These are phyloP conservation scores for Boulengeromyrus knoepffleri DNA, from an alignment of 2,113 vertebrate genomes.

Conservation along the genomic window DNA sequence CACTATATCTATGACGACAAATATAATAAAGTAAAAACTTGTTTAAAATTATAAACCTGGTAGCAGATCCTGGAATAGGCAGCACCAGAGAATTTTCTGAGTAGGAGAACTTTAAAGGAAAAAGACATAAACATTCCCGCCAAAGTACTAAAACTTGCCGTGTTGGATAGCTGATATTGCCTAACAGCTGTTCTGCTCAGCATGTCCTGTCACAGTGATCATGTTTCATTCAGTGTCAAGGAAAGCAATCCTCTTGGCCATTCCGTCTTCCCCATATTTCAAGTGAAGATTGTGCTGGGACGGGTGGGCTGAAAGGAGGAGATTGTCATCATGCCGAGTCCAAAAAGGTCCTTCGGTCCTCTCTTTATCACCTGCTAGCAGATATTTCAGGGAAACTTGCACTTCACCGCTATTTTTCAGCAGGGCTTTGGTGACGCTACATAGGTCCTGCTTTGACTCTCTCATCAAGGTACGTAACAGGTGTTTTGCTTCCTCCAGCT, in stretches of 20 bases:
- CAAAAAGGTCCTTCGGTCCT: slow-evolving; percentile 31
- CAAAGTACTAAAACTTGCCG: neutral
- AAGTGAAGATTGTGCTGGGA: slow-evolving; percentile 33
- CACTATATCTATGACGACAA: neutral
- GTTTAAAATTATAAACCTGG: neutral
- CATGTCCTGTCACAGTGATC: neutral
- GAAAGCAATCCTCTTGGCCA: slow-evolving; percentile 52
- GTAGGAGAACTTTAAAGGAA: neutral
- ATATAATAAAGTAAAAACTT: neutral
- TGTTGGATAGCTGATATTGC: neutral
- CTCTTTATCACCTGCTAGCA: slow-evolving; percentile 35
- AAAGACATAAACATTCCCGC: neutral
- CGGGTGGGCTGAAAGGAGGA: slow-evolving; percentile 39
- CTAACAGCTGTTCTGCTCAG: neutral
- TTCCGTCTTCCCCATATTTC: slow-evolving; percentile 46
- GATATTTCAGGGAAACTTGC: slow-evolving; percentile 57
- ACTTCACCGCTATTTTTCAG: slow-evolving; percentile 79
- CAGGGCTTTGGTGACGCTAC: slow-evolving; percentile 74
- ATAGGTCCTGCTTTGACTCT: slow-evolving; percentile 65
- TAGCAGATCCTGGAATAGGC: neutral
- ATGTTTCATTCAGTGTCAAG: slow-evolving; percentile 36
- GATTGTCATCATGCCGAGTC: slow-evolving; percentile 44
- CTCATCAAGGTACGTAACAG: slow-evolving; percentile 67
- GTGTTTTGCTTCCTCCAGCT: slow-evolving; percentile 43
- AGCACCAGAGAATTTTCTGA: neutral